Evolutionary conservation across 2,888 invertebrate genomes (phyloP).

Genomic region (Sarcophaga rosellei): DNA sequence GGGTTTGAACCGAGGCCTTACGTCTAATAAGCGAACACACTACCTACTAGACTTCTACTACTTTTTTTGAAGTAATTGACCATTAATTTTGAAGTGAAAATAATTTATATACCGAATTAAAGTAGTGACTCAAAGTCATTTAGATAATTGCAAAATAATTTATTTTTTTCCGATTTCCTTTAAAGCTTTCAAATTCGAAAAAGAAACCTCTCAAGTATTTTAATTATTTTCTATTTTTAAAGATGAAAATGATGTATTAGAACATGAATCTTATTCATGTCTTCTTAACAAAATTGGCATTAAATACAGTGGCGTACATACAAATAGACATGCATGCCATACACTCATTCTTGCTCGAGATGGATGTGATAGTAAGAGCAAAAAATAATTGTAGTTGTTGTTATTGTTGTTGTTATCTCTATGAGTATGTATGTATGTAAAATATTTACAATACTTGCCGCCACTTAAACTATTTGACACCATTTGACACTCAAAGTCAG

Average conservation of each 20-base stretch:
- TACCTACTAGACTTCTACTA: too few relatives aligned
- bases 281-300: conserved; percentile 34
- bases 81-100: too few relatives aligned
- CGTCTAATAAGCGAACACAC: too few relatives aligned
- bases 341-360: not conserved
- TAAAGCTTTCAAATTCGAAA: not conserved
- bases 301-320: conserved; percentile 27
- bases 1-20: too few relatives aligned
- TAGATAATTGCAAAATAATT: too few relatives aligned
- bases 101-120: too few relatives aligned
- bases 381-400: conserved; percentile 6
- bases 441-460: conserved; percentile 40
- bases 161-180: not conserved
- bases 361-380: conserved; percentile 1
- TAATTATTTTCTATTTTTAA: conserved; percentile 42
- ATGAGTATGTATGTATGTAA: not conserved
- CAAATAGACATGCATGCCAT: not conserved
- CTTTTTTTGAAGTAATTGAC: too few relatives aligned
- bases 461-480: conserved; percentile 62
- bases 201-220: not conserved
- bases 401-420: conserved; percentile 21
- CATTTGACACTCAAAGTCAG: conserved; percentile 56
- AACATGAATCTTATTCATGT: conserved; percentile 24
- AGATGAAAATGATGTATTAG: conserved; percentile 29
- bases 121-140: too few relatives aligned